phyloP scores from a whole-genome alignment of 2,113 vertebrate genomes.

The Parus major region DNA sequence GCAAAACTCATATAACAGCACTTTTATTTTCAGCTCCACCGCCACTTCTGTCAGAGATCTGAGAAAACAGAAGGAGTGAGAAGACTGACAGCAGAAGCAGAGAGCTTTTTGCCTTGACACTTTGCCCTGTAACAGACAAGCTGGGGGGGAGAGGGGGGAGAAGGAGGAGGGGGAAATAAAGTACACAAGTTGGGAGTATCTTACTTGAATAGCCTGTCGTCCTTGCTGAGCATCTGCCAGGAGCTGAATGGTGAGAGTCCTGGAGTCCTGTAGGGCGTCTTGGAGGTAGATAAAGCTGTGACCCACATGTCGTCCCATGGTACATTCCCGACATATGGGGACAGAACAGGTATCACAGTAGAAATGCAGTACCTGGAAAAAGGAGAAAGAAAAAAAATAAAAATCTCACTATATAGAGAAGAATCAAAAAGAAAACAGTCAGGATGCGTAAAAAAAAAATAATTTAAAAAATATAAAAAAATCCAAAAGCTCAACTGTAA shows the following conservation, averaged over 20 bases:
- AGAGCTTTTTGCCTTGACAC: slow-evolving; percentile 44
- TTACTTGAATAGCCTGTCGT: slow-evolving; percentile 95
- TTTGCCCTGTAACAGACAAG: slow-evolving; percentile 38
- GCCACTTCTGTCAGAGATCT: slow-evolving; percentile 38
- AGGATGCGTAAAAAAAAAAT: not conserved
- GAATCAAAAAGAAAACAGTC: not conserved
- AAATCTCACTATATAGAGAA: not conserved
- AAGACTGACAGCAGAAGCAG: slow-evolving; percentile 54
- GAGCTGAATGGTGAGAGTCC: slow-evolving; percentile 94
- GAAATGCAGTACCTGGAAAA: slow-evolving; percentile 89
- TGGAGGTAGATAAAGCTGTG: slow-evolving; percentile 97
- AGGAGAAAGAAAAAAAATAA: not conserved
- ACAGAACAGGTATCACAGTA: slow-evolving; percentile 96
- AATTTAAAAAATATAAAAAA: no score
- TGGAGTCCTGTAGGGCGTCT: slow-evolving; percentile 93
- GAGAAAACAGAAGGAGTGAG: slow-evolving; percentile 44
- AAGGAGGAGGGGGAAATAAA: not conserved
- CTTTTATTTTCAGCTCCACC: slow-evolving; percentile 27
- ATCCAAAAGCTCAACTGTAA: not conserved
- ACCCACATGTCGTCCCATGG: slow-evolving; percentile 88
- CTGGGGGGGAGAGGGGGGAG: not conserved
- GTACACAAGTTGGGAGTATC: not conserved
- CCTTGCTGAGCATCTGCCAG: slow-evolving; percentile 95
- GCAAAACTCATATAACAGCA: not conserved
- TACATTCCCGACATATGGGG: slow-evolving; percentile 97